Conservation (phyloP, 2,888 invertebrate genomes). For the Elysia crispata region DNA sequence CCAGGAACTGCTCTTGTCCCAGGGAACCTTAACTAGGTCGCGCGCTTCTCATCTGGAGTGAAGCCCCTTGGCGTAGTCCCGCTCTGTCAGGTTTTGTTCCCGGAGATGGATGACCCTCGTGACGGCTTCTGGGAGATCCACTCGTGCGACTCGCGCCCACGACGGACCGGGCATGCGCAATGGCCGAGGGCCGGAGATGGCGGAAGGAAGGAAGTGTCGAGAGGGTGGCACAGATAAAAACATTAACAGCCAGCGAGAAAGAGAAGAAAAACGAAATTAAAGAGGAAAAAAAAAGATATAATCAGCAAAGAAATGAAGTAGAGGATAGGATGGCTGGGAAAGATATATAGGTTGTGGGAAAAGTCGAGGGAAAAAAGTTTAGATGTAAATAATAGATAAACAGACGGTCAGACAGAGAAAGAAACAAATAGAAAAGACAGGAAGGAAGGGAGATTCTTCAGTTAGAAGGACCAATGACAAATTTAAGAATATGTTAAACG, state of each 20-base stretch:
- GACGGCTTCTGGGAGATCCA: slow-evolving; percentile 15
- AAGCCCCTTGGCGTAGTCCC: slow-evolving; percentile 45
- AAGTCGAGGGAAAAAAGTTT: no score
- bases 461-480: no score
- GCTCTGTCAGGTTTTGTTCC: slow-evolving; percentile 45
- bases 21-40: slow-evolving; percentile 30
- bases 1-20: no score
- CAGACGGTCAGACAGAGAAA: background rate
- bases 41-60: slow-evolving; percentile 30
- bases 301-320: background rate
- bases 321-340: background rate
- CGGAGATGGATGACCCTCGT: slow-evolving; percentile 46
- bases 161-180: slow-evolving; percentile 23
- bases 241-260: background rate
- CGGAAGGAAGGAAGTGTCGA: background rate
- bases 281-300: background rate
- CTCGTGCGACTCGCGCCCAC: slow-evolving; percentile 9
- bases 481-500: no score
- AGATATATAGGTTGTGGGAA: background rate
- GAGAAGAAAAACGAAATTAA: background rate
- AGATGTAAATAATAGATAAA: background rate
- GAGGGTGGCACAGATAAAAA: background rate
- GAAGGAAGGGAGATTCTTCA: background rate
- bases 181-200: background rate
- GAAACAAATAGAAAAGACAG: background rate